Evolutionary conservation across 2,888 invertebrate genomes (phyloP).

Genomic region (Philereme transversata): DNA sequence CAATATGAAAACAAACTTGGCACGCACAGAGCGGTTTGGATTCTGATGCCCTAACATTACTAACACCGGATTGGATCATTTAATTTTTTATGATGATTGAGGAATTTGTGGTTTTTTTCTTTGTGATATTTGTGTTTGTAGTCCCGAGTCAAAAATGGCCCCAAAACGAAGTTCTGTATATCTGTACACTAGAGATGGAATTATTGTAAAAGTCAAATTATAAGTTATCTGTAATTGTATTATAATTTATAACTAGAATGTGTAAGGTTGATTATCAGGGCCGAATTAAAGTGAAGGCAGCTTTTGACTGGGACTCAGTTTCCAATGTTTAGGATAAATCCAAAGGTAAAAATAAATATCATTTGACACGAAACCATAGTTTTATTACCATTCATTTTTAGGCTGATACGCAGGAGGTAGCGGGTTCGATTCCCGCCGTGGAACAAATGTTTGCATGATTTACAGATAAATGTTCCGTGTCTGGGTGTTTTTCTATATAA

Average conservation of each 20-base stretch:
- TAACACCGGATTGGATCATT: slow-evolving; percentile 13
- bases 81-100: slow-evolving; percentile 17
- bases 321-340: slow-evolving; percentile 51
- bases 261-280: too few species aligned
- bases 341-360: slow-evolving; percentile 73
- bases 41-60: slow-evolving; percentile 11
- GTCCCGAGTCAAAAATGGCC: slow-evolving; percentile 16
- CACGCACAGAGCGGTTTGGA: slow-evolving; percentile 1
- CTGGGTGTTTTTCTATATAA: too few species aligned
- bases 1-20: slow-evolving; percentile 2
- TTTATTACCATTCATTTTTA: too few species aligned
- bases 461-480: too few species aligned
- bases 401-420: too few species aligned
- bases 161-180: background rate
- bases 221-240: too few species aligned
- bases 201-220: too few species aligned
- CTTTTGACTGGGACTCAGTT: slow-evolving; percentile 25
- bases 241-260: too few species aligned
- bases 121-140: slow-evolving; percentile 43
- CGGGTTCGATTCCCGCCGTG: too few species aligned
- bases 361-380: slow-evolving; percentile 49
- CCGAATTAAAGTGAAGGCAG: background rate
- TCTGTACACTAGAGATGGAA: too few species aligned
- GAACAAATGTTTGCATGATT: too few species aligned
- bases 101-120: slow-evolving; percentile 39